Evolutionary conservation across 2,113 vertebrate species (phyloP).

Genomic region (Cyprinus carpio): DNA sequence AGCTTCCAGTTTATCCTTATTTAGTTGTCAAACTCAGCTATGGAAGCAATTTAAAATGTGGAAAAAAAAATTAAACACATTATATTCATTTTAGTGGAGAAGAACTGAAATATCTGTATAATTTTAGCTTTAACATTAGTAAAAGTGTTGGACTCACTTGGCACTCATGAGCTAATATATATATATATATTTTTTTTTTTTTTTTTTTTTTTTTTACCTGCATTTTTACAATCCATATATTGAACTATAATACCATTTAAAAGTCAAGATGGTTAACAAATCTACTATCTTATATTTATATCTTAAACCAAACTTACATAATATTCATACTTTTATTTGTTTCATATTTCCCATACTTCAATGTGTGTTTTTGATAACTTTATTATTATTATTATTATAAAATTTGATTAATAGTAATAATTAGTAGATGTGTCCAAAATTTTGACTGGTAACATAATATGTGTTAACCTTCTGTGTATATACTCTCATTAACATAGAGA

Average conservation of each 20-base stretch:
- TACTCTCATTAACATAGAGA: no score
- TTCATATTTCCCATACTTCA: not conserved
- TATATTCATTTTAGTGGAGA: not conserved
- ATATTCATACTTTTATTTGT: no score
- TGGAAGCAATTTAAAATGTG: not conserved
- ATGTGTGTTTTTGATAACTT: not conserved
- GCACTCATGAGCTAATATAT: no score
- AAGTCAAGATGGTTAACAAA: not conserved
- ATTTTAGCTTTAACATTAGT: not conserved
- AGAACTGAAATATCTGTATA: not conserved
- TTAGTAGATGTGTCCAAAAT: not conserved
- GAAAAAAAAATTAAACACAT: not conserved
- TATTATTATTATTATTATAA: not conserved
- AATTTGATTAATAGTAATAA: not conserved
- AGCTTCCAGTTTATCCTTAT: not conserved
- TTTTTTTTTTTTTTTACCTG: no score
- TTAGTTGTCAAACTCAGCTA: not conserved
- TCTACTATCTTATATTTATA: not conserved
- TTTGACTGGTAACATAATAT: not conserved
- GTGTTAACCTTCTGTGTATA: not conserved
- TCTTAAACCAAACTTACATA: not conserved
- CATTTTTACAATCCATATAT: not conserved
- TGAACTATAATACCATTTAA: not conserved
- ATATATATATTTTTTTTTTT: no score
- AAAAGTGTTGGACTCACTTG: not conserved